These are phyloP conservation scores for Cremastinae sp. DNA, from an alignment of 2,888 invertebrate species.

Conservation along the genomic window DNA sequence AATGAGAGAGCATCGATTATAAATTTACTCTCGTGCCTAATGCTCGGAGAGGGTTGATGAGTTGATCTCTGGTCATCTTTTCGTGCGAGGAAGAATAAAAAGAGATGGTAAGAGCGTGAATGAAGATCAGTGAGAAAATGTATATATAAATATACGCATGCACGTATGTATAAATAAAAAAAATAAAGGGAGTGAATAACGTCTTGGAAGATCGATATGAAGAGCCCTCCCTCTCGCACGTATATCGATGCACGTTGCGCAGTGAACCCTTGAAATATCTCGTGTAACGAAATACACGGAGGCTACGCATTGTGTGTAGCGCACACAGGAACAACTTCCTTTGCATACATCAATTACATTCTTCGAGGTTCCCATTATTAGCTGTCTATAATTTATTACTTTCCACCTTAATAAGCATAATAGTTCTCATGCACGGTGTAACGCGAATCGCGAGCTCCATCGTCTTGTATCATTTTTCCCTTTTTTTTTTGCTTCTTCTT, in stretches of 20 bases:
- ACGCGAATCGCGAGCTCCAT: constrained; percentile 55
- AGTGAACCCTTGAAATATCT: constrained; percentile 38
- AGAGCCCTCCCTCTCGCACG: constrained; percentile 28
- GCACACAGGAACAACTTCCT: constrained; percentile 72
- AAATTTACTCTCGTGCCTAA: constrained; percentile 21
- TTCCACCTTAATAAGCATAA: constrained; percentile 80
- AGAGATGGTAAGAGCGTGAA: neutral
- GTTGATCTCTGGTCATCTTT: constrained; percentile 19
- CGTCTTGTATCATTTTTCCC: constrained; percentile 17
- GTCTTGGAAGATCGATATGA: constrained; percentile 47
- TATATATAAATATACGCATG: neutral
- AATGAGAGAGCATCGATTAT: constrained; percentile 10
- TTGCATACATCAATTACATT: constrained; percentile 78
- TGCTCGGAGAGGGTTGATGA: constrained; percentile 22
- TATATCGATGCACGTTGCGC: constrained; percentile 38
- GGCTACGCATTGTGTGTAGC: constrained; percentile 44
- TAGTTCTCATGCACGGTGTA: constrained; percentile 76
- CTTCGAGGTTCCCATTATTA: constrained; percentile 76
- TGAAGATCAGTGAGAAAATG: constrained; percentile 7
- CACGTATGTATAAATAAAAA: neutral
- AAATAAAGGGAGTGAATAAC: neutral
- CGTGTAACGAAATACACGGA: constrained; percentile 36
- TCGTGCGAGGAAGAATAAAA: constrained; percentile 8
- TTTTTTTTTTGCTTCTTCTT: constrained; percentile 41
- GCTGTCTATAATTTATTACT: constrained; percentile 79